phyloP scores from a whole-genome alignment of 2,113 vertebrate species.

The Rutilus rutilus region DNA sequence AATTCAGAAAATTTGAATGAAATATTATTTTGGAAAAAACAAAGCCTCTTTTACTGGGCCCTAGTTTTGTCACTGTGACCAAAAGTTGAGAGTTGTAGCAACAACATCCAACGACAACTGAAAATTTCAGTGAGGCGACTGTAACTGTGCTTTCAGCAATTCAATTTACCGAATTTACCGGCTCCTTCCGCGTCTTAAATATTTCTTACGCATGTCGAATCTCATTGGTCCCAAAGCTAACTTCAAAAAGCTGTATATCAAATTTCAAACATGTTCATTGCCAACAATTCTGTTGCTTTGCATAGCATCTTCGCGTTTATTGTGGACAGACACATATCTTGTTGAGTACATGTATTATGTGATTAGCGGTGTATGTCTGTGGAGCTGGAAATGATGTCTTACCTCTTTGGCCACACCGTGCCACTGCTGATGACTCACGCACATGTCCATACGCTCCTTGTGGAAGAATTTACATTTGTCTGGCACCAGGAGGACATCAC shows the following conservation, averaged over 20 bases:
- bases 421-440: conserved; percentile 95
- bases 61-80: neutral
- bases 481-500: conserved; percentile 92
- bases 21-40: too few relatives aligned
- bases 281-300: neutral
- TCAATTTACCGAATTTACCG: neutral
- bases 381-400: conserved; percentile 48
- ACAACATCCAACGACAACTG: too few relatives aligned
- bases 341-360: neutral
- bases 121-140: too few relatives aligned
- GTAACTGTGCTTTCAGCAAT: neutral
- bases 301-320: neutral
- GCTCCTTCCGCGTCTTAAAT: neutral
- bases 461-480: conserved; percentile 97
- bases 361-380: neutral
- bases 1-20: neutral
- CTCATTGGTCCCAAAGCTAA: neutral
- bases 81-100: neutral
- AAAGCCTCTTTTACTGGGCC: too few relatives aligned
- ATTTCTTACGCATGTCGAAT: neutral
- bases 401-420: conserved; percentile 92
- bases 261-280: neutral
- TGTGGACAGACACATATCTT: neutral
- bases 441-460: conserved; percentile 89
- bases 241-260: neutral